These are phyloP conservation scores for Cydia amplana DNA, from an alignment of 1,140 invertebrate genomes.

Conservation along the genomic window DNA sequence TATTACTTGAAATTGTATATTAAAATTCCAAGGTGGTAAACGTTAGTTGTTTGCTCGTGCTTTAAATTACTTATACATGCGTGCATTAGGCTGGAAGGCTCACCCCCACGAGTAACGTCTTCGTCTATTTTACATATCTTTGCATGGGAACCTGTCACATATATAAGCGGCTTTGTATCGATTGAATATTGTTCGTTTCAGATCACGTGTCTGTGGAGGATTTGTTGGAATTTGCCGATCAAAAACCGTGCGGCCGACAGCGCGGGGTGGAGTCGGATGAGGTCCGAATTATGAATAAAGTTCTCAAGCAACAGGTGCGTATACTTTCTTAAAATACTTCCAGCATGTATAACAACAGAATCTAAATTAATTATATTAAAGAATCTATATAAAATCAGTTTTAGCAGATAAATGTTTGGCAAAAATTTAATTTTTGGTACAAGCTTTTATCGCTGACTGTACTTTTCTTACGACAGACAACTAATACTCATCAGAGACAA, in stretches of 20 bases:
- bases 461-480: too few species aligned
- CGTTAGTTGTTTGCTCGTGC: neutral
- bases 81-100: constrained; percentile 1
- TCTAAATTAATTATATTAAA: neutral
- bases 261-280: constrained; percentile 92
- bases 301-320: constrained; percentile 89
- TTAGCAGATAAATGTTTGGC: too few species aligned
- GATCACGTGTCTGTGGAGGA: constrained; percentile 96
- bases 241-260: constrained; percentile 90
- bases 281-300: constrained; percentile 94
- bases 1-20: neutral
- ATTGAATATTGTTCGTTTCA: constrained; percentile 33
- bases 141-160: neutral
- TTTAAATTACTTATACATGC: constrained; percentile 6
- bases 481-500: too few species aligned
- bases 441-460: too few species aligned
- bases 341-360: neutral
- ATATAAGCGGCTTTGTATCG: constrained; percentile 22
- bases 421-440: too few species aligned
- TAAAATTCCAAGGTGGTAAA: neutral
- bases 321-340: neutral
- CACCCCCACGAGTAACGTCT: neutral
- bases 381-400: neutral
- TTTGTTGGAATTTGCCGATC: constrained; percentile 92
- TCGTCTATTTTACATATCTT: neutral